These are phyloP conservation scores for Arion vulgaris DNA, from an alignment of 1,140 invertebrate genomes.

Conservation along the genomic window DNA sequence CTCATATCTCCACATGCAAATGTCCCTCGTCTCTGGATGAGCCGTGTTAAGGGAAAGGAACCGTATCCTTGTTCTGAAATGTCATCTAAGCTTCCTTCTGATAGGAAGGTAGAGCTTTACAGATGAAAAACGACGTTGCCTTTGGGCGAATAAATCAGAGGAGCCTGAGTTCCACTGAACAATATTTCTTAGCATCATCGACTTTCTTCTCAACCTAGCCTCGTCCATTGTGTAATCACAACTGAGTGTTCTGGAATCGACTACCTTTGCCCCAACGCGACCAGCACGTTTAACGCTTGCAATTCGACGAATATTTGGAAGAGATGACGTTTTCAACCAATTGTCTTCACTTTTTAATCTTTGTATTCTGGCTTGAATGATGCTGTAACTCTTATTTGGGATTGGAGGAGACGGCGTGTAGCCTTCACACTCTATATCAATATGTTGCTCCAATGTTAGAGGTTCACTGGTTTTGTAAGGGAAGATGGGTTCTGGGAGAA, in stretches of 20 bases:
- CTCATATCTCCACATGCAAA: slow-evolving; percentile 39
- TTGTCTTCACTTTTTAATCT: slow-evolving; percentile 37
- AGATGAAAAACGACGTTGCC: slow-evolving; percentile 34
- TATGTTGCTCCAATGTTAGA: slow-evolving; percentile 38
- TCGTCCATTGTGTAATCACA: slow-evolving; percentile 41
- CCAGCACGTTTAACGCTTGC: slow-evolving; percentile 21
- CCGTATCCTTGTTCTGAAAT: slow-evolving; percentile 10
- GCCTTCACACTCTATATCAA: slow-evolving; percentile 39
- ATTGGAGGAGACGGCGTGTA: slow-evolving; percentile 33
- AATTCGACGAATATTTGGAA: slow-evolving; percentile 57
- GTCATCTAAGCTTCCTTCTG: background rate
- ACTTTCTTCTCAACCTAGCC: slow-evolving; percentile 34
- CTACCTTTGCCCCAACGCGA: background rate
- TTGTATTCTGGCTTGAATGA: slow-evolving; percentile 42
- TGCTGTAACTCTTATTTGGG: slow-evolving; percentile 33
- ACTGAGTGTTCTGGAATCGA: slow-evolving; percentile 9
- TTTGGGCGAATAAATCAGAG: slow-evolving; percentile 14
- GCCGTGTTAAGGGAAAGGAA: slow-evolving; percentile 29
- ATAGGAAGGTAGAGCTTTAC: slow-evolving; percentile 31
- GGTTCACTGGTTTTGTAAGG: slow-evolving; percentile 39
- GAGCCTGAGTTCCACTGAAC: slow-evolving; percentile 31
- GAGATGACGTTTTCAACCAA: slow-evolving; percentile 63
- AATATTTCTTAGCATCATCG: slow-evolving; percentile 32
- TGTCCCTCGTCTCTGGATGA: slow-evolving; percentile 30
- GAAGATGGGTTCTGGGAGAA: slow-evolving; percentile 31